Conservation (phyloP, 2,797 vertebrate species). For the Etheostoma perlongum region DNA sequence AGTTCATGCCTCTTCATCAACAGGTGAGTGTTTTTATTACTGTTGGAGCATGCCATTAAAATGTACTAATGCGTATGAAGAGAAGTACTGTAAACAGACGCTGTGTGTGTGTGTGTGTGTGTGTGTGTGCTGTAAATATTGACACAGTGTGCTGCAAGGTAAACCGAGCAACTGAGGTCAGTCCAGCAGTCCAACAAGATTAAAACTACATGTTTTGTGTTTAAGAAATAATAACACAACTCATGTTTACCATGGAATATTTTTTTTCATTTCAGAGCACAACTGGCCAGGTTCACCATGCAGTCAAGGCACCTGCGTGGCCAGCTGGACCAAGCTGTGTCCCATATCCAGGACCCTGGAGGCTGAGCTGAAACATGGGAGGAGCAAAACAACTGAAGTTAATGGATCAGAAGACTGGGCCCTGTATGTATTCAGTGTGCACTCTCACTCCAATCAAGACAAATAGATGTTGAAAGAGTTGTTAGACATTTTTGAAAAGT, state of each 20-base stretch:
- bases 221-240: neutral
- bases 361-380: conserved; percentile 65
- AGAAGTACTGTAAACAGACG: conserved; percentile 14
- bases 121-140: conserved; percentile 60
- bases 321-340: conserved; percentile 81
- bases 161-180: conserved; percentile 14
- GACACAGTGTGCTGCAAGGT: conserved; percentile 38
- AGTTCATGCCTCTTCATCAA: conserved; percentile 82
- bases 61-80: neutral
- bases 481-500: neutral
- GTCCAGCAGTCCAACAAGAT: conserved; percentile 7
- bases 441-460: neutral
- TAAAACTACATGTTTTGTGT: conserved; percentile 2
- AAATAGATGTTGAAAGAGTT: neutral
- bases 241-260: neutral
- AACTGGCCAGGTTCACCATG: conserved; percentile 61
- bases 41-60: neutral
- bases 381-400: conserved; percentile 46
- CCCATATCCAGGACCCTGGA: conserved; percentile 78
- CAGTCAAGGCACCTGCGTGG: conserved; percentile 77
- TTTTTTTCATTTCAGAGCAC: conserved; percentile 62
- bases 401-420: conserved; percentile 58
- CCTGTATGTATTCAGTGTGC: conserved; percentile 58
- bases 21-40: conserved; percentile 68
- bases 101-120: too few species aligned